These are phyloP conservation scores for Butastur rufipennis DNA, from an alignment of 2,113 vertebrate genomes.

Conservation along the genomic window DNA sequence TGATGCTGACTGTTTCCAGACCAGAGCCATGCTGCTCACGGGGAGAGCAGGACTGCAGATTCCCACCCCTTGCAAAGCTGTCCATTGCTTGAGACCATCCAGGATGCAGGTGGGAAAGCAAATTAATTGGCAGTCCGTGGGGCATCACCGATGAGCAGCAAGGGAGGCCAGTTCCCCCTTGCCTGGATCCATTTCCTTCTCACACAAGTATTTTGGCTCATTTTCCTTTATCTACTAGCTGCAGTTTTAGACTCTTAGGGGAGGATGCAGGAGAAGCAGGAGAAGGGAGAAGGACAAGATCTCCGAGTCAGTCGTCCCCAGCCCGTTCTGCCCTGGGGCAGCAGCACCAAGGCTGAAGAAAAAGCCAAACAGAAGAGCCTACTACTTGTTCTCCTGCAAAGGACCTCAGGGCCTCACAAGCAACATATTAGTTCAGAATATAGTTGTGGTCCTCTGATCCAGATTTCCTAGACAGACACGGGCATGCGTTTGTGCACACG, in stretches of 20 bases:
- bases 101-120: background rate
- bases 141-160: background rate
- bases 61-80: background rate
- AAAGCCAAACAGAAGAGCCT: background rate
- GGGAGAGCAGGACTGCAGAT: background rate
- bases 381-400: background rate
- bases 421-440: background rate
- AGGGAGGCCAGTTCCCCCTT: background rate
- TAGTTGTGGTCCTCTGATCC: background rate
- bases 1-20: background rate
- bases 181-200: background rate
- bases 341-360: background rate
- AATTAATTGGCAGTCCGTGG: background rate
- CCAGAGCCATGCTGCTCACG: background rate
- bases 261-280: background rate
- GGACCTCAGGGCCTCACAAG: background rate
- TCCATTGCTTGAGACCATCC: background rate
- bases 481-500: fast-evolving
- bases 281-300: background rate
- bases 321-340: background rate
- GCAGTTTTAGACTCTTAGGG: background rate
- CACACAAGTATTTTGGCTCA: background rate
- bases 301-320: fast-evolving
- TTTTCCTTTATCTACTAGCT: background rate
- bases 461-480: background rate